Evolutionary conservation across 2,113 vertebrate genomes (phyloP), one percentile per base, ranked within the genome.

Genomic region (Psilopsiagon aurifrons): DNA sequence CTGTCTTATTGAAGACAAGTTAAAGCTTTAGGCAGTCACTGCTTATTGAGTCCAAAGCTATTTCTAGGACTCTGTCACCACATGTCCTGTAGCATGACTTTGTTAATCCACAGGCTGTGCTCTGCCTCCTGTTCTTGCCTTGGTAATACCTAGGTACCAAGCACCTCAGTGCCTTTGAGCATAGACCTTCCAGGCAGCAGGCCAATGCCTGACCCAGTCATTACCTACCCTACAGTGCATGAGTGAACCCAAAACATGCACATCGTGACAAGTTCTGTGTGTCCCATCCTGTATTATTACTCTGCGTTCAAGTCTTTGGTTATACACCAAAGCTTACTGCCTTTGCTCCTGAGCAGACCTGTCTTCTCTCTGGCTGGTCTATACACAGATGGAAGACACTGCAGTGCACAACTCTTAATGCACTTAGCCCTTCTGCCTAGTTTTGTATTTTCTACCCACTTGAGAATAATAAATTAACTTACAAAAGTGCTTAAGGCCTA

Each of bases 401-500:
- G 71, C 44, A 41, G 44, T 44, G 78, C 54, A 80, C 76, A 47
- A 44, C 64, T 57, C 3, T 62, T 80, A 67, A 77, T 28, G 81
- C 66, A 85, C 78, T 93, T 67, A 69, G 54, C 59, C 46, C 43
- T 88, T 90, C 49, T 46, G 25, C 55, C 79, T 68, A 11, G 41
- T 60, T 83, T 57, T 62, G 8, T 25, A 31, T 77, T 60, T 90
- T 81, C 77, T 82, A 64, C 39, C 60, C 60, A 69, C 35, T 91
- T 3, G 4, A 76, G 77, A 87, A 82, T 67, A 93, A 59, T 64
- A 75, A 35, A 77, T 78, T 71, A 92, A 44, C 27, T 91, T 64
- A 60, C 5, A 91, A 69, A 94, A 73, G 22, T 82, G 51, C 67
- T 87, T 92, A 78, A 88, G 70, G 83, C 81, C 37, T 84, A 73